Conservation (phyloP, 2,113 vertebrate species). For the Anguilla japonica region DNA sequence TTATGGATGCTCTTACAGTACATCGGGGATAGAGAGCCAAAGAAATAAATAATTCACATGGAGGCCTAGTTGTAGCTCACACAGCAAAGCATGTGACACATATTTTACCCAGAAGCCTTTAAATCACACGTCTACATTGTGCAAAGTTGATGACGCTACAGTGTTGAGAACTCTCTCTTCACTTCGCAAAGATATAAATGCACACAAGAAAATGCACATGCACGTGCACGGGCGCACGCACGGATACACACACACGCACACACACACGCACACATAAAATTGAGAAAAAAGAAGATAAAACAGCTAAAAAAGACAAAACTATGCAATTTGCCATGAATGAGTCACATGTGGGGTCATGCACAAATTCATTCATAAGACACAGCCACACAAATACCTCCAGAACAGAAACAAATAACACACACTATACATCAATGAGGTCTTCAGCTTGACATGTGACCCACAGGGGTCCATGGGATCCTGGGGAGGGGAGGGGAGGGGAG, state of each 20-base stretch:
- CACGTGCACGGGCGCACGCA: not conserved
- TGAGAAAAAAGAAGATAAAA: not conserved
- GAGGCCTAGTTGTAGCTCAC: constrained; percentile 21
- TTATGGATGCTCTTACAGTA: not conserved
- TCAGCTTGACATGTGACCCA: not conserved
- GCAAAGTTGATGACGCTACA: not conserved
- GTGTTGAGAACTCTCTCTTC: not conserved
- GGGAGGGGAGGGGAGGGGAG: not conserved
- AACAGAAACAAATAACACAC: not conserved
- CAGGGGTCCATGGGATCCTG: not conserved
- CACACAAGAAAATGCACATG: not conserved
- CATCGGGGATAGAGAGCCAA: not conserved
- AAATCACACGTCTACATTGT: constrained; percentile 23
- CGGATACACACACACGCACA: not conserved
- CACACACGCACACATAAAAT: not conserved
- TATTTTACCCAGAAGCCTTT: constrained; percentile 42
- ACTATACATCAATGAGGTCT: not conserved
- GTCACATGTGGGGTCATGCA: not conserved
- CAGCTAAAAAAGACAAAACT: not conserved
- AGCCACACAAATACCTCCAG: not conserved
- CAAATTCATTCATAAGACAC: not conserved
- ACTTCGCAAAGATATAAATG: not conserved
- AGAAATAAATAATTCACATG: constrained; percentile 42
- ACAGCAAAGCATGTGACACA: constrained; percentile 37
- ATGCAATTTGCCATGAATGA: not conserved